Evolutionary conservation across 2,888 invertebrate species (phyloP).

Genomic region (Polyommatus iphigenia): DNA sequence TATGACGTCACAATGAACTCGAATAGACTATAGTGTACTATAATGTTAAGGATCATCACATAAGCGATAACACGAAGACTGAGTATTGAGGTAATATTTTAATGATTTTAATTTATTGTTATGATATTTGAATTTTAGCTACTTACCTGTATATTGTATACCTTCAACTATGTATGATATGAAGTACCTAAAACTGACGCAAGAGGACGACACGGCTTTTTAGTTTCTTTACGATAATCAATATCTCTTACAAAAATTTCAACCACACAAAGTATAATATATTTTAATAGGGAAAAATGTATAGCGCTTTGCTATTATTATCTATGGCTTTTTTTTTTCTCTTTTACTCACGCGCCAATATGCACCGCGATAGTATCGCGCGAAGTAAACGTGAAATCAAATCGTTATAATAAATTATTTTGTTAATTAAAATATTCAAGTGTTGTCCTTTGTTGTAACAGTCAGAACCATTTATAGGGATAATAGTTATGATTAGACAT

Average conservation of each 20-base stretch:
- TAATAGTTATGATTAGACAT: slow-evolving; percentile 14
- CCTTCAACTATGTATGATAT: neutral
- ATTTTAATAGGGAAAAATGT: too few relatives aligned
- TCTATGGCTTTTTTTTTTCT: too few relatives aligned
- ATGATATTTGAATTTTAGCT: slow-evolving; percentile 36
- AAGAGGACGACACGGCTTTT: neutral
- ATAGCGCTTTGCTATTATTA: too few relatives aligned
- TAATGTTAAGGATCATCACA: slow-evolving; percentile 11
- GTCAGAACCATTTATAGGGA: neutral
- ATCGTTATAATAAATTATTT: neutral
- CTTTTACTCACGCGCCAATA: too few relatives aligned
- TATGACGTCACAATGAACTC: too few relatives aligned
- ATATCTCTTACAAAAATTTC: too few relatives aligned
- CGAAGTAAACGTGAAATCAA: neutral
- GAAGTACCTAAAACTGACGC: neutral
- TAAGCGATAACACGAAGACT: slow-evolving; percentile 22
- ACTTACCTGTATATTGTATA: slow-evolving; percentile 13
- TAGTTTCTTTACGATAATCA: neutral
- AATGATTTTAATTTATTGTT: slow-evolving; percentile 42
- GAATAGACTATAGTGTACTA: neutral
- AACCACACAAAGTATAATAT: neutral
- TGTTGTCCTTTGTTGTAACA: slow-evolving; percentile 33
- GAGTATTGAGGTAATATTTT: slow-evolving; percentile 35
- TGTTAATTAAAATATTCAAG: neutral
- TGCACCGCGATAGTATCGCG: too few relatives aligned